Conservation (phyloP, 2,113 vertebrate genomes). For the Aspidoscelis tigris region DNA sequence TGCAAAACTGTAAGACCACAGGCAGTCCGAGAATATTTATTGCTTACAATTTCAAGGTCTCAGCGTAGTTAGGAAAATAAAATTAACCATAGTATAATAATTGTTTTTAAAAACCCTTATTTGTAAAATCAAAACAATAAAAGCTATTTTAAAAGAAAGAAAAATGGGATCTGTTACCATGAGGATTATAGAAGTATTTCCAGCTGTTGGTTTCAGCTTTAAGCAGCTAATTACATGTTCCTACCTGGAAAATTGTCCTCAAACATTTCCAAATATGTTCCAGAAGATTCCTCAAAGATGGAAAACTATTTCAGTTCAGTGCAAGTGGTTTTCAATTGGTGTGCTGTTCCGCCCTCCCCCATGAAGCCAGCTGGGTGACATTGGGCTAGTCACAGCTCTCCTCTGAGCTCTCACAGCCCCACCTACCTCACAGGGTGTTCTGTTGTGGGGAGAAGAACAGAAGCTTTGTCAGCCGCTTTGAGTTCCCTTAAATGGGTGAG, state of each 20-base stretch:
- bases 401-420: no score
- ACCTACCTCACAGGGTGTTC: no score
- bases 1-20: background rate
- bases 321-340: background rate
- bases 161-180: no score
- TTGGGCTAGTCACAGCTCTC: no score
- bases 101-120: background rate
- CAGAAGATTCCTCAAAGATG: background rate
- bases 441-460: no score
- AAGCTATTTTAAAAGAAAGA: background rate
- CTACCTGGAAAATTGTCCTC: background rate
- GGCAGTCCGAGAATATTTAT: slow-evolving; percentile 1
- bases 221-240: background rate
- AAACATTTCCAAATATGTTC: background rate
- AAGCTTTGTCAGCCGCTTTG: no score
- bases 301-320: background rate
- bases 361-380: no score
- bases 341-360: background rate
- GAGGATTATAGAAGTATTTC: no score
- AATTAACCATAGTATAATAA: no score
- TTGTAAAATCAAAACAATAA: background rate
- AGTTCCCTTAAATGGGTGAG: no score
- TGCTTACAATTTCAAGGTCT: no score
- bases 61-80: no score
- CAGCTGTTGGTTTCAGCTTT: background rate